Base-by-base conservation (phyloP, 2,113 vertebrate species). In the Nothobranchius furzeri region DNA sequence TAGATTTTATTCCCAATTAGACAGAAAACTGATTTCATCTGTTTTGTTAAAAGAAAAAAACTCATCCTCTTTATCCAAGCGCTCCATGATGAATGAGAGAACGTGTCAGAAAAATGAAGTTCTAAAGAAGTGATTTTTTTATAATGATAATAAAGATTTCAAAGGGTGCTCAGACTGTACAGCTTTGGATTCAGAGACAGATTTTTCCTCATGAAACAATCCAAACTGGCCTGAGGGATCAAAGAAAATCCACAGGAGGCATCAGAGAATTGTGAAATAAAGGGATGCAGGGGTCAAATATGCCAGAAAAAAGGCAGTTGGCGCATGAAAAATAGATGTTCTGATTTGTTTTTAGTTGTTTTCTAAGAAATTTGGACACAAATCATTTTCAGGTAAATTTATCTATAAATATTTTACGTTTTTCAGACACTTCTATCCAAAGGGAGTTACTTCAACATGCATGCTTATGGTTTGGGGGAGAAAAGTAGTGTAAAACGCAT, bases 21-120 rank as follows among this genome's bases (percentile, higher is more conserved):
- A 4, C 30, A 30, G 30, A 30, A 30, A 30, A 60, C 7, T n/a
- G 8, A 68, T 61, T n/a, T 17, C 35, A 30, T 59, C 36, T 2
- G 6, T 40, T 9, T 40, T 9, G 9, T 40, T 40, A 3, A 6
- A 37, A 37, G 7, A 37, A 4, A 37, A 6, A 37, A 7, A 4
- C 36, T 37, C 7, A 7, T 37, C 36, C 77, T 82, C 73, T 65
- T 70, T 53, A 80, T 78, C 53, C 68, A 46, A 3, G 60, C 61
- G 24, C 60, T 67, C 63, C 20, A 9, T 46, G 6, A 55, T 1
- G 40, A 24, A 72, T 64, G 36, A 4, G 51, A 65, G 56, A 68
- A 35, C 24, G 56, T 60, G 43, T 68, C 47, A 25, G 37, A 53
- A 49, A 11, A 3, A 40, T 4, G 14, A 45, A 50, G 60, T 57